Evolutionary conservation across 2,888 invertebrate genomes (phyloP), one percentile per base, ranked within the genome.

Genomic region (Protula sp.): DNA sequence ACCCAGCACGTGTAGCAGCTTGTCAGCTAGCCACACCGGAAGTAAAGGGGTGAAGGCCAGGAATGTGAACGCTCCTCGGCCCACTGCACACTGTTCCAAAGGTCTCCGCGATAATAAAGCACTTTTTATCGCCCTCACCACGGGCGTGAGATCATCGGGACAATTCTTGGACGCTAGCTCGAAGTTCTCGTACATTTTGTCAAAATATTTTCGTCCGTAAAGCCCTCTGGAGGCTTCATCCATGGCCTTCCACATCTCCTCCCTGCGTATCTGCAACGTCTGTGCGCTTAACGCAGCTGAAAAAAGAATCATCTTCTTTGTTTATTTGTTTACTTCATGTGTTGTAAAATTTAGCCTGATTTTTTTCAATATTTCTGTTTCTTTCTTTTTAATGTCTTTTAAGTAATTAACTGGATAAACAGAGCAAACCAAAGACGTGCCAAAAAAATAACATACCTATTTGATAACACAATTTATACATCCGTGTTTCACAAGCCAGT

Each of bases 11-110:
- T 54, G 57, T 2, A 71, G 70, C 2, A 78, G 52, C 60, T 69
- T 73, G 64, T 78, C 78, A 2, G 71, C 72, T 24, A 75, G 31
- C 75, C 77, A 76, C 0, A 74, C 68, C 0, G 78, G 78, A 47
- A 78, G 62, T 5, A 78, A 57, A 2, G 73, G 69, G 56, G 70
- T 72, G 45, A 75, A 14, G n/a, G 64, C 70, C 26, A 75, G 66
- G 2, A 76, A 55, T 27, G 72, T 62, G 31, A 75, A 74, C 3
- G 74, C 75, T 2, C 77, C 77, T 0, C 69, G 65, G 2, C 76
- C 77, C 57, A 75, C 75, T 0, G 72, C 72, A 63, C 75, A 78
- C 3, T 73, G 64, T 47, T 72, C 73, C 5, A 71, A 63, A 0
- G 77, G 78, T 14, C 72, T 62, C 53, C 74, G 76, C 29, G 78